Percentiles rank a stretch among this genome's conserved stretches.
Evolutionary conservation across 2,113 vertebrate species (phyloP).

Genomic region (Okapia johnstoni): DNA sequence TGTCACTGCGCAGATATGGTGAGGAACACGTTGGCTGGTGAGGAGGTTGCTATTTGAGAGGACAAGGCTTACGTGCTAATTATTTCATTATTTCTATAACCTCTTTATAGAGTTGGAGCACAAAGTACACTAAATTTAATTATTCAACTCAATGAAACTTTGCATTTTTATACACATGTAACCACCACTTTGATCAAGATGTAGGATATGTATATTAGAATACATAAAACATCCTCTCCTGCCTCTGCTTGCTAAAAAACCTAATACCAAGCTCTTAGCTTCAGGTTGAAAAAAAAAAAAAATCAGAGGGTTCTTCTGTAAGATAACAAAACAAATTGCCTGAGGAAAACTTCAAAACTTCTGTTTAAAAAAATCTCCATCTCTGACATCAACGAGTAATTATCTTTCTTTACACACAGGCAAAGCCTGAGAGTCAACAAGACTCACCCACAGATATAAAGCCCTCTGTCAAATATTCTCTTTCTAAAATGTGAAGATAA

Average conservation of each 20-base stretch:
- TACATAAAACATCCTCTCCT: neutral
- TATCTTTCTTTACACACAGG: neutral
- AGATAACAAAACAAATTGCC: neutral
- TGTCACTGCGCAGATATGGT: neutral
- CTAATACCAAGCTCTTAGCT: neutral
- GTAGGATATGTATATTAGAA: neutral
- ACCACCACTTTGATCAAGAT: neutral
- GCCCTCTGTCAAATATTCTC: neutral
- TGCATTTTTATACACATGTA: neutral
- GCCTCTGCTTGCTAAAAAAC: neutral
- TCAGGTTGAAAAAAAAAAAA: neutral
- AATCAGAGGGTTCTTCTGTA: neutral
- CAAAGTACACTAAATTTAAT: neutral
- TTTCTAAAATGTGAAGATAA: neutral
- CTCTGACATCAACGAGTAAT: neutral
- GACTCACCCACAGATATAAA: neutral
- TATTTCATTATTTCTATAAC: neutral
- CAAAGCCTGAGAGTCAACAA: neutral
- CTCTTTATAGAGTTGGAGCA: neutral
- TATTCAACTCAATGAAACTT: neutral
- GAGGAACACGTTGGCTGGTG: neutral
- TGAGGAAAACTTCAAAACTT: neutral
- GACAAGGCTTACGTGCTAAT: neutral
- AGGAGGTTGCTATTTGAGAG: neutral
- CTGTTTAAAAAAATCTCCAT: neutral